Percentiles rank a stretch among this genome's conserved stretches.
Evolutionary conservation across 2,888 invertebrate genomes (phyloP).

Genomic region (Cephalotes varians): DNA sequence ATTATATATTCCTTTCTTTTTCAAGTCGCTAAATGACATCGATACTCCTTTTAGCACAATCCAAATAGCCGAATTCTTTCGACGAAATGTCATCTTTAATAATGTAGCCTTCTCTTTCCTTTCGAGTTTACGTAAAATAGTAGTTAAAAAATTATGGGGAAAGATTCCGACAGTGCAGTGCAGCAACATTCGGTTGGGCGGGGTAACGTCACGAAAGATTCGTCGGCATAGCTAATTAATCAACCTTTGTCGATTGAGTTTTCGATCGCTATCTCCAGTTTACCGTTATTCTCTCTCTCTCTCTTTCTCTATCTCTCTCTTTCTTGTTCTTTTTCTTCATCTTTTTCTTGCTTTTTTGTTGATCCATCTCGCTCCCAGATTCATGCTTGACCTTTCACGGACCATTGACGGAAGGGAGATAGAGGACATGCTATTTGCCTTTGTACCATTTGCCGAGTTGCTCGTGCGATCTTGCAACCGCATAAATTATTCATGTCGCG

Average conservation of each 20-base stretch:
- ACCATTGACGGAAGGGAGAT: slow-evolving; percentile 1
- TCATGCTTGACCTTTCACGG: slow-evolving; percentile 17
- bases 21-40: neutral
- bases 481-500: slow-evolving; percentile 74
- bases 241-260: slow-evolving; percentile 72
- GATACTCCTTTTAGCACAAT: neutral
- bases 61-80: slow-evolving; percentile 24
- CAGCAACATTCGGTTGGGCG: slow-evolving; percentile 54
- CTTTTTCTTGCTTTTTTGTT: neutral
- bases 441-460: slow-evolving; percentile 43
- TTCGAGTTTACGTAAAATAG: neutral
- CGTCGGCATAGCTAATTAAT: slow-evolving; percentile 77
- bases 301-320: neutral
- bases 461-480: slow-evolving; percentile 56
- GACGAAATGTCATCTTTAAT: neutral
- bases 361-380: slow-evolving; percentile 8
- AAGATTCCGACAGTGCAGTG: slow-evolving; percentile 52
- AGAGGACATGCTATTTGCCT: slow-evolving; percentile 44
- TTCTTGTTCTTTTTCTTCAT: neutral
- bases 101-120: neutral
- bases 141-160: slow-evolving; percentile 22
- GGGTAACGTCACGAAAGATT: slow-evolving; percentile 69
- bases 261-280: slow-evolving; percentile 34
- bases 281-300: slow-evolving; percentile 30
- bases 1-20: neutral